Evolutionary conservation across 2,113 vertebrate genomes (phyloP), one percentile per base, ranked within the genome.

Genomic region (Galbula dea): DNA sequence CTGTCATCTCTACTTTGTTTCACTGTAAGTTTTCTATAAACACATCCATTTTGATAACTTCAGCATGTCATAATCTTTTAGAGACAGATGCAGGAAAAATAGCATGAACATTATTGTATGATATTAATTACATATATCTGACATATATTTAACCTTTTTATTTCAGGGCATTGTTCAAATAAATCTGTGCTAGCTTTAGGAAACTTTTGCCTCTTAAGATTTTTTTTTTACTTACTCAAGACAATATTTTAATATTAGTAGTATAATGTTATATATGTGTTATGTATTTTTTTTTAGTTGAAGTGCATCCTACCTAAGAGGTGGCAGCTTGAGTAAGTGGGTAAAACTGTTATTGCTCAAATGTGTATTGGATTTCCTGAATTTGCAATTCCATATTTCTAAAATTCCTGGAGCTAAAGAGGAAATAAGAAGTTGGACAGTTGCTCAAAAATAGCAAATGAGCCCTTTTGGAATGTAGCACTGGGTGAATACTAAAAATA

Each of bases 11-110:
- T 45, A 29, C 29, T 59, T 26, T 36, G 22, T 62, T 43, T 86
- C 78, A 58, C 59, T 77, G 24, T 69, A 13, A 20, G 45, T 75
- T 90, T 95, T 88, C 49, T 65, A 66, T 89, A 86, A 93, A 87
- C 55, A 92, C 34, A 59, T 51, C 68, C 36, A 20, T 91, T 74
- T 52, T 76, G 54, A 41, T 59, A 43, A 88, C 68, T 69, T 89
- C 73, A 68, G 15, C 43, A 73, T 90, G 93, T 75, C 86, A 67
- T 63, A 69, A 68, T 65, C n/a, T 79, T 86, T 95, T 86, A 92
- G 45, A 83, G 66, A 65, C 49, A 62, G 46, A 39, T 51, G 58
- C 24, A 23, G 26, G 46, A 54, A 83, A 75, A 94, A 49, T 37
- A 24, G 30, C 69, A 52, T 8, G 49, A 96, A 39, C 29, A 43